Evolutionary conservation across 2,113 vertebrate species (phyloP).

Genomic region (Camarhynchus parvulus): DNA sequence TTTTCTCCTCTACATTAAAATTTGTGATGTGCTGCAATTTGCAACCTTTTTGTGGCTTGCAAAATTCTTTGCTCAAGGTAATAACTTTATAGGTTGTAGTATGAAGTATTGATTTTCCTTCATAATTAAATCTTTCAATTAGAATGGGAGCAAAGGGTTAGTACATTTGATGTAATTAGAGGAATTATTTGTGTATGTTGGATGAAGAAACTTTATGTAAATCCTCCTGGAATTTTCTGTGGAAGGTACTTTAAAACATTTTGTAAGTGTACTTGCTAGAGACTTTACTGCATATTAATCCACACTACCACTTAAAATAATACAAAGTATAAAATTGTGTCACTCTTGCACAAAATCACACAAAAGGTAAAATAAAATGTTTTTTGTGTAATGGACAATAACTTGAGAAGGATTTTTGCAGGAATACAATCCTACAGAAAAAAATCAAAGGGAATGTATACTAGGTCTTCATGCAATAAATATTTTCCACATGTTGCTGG

Average conservation of each 20-base stretch:
- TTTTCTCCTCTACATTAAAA: slow-evolving; percentile 6
- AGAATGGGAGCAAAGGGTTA: slow-evolving; percentile 1
- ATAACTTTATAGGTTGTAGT: neutral
- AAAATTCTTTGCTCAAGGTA: slow-evolving; percentile 6
- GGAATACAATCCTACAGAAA: neutral
- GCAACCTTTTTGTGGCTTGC: neutral
- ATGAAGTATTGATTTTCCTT: slow-evolving; percentile 30
- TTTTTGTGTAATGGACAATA: neutral
- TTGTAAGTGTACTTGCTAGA: neutral
- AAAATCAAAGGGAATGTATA: neutral
- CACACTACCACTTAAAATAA: neutral
- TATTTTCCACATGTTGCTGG: neutral
- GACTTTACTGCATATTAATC: neutral
- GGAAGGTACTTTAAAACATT: neutral
- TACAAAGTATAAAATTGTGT: neutral
- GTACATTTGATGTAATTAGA: neutral
- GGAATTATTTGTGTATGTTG: neutral
- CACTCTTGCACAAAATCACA: neutral
- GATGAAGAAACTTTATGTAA: slow-evolving; percentile 28
- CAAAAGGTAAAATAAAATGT: neutral
- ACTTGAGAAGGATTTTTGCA: neutral
- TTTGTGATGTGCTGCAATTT: neutral
- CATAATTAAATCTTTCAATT: slow-evolving; percentile 36
- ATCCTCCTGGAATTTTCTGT: neutral
- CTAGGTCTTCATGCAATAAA: neutral